Percentiles rank a stretch among this genome's conserved stretches.
phyloP scores from a whole-genome alignment of 2,797 vertebrate species.

The Manis pentadactyla region DNA sequence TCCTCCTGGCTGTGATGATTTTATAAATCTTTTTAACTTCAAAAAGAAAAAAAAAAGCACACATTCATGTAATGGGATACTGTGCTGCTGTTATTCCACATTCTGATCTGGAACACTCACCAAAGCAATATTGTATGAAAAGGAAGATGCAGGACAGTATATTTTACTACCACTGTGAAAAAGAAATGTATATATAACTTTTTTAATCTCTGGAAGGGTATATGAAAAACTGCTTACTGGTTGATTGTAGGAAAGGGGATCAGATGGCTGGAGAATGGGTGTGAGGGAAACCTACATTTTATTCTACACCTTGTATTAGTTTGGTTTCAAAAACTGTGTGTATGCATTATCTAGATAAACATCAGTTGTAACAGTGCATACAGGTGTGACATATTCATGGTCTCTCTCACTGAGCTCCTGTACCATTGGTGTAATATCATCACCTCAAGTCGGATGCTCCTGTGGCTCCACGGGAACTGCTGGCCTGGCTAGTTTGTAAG shows the following conservation, averaged over 20 bases:
- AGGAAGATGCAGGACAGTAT: not conserved
- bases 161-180: constrained; percentile 6
- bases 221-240: not conserved
- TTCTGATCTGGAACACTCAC: not conserved
- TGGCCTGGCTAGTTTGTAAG: not conserved
- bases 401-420: not conserved
- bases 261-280: not conserved
- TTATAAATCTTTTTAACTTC: not conserved
- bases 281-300: not conserved
- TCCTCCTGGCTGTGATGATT: not conserved
- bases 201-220: not conserved
- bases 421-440: not conserved
- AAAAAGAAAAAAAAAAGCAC: not conserved
- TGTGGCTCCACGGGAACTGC: not conserved
- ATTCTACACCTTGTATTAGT: not conserved
- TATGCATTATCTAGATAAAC: not conserved
- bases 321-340: not conserved
- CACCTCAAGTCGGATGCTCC: not conserved
- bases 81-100: not conserved
- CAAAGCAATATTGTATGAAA: not conserved
- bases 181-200: not conserved
- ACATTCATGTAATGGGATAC: not conserved
- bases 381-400: not conserved
- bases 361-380: not conserved
- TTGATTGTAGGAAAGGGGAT: not conserved